A percentile compares a stretch with the other conserved stretches of the same genome.
phyloP scores from a whole-genome alignment of 2,113 vertebrate genomes.

The Brachyistius frenatus region DNA sequence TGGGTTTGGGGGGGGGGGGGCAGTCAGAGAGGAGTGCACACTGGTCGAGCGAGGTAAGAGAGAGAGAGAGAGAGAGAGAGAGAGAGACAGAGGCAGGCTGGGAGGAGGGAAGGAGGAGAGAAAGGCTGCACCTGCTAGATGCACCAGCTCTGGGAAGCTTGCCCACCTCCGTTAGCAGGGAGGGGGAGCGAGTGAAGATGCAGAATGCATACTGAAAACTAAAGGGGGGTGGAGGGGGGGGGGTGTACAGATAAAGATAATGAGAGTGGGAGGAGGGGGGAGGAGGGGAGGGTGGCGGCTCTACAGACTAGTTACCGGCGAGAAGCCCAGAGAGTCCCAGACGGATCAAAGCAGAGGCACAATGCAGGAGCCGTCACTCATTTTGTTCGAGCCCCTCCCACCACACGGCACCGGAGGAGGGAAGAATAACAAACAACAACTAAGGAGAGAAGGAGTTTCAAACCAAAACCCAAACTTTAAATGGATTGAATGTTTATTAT shows the following conservation, averaged over 20 bases:
- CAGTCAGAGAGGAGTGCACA: slow-evolving; percentile 67
- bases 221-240: background rate
- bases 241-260: slow-evolving; percentile 66
- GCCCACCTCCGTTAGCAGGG: slow-evolving; percentile 74
- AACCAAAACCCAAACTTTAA: too few relatives aligned
- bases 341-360: slow-evolving; percentile 80
- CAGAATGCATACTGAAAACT: slow-evolving; percentile 63
- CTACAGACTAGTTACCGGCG: slow-evolving; percentile 51
- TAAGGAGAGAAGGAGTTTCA: too few relatives aligned
- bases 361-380: slow-evolving; percentile 73
- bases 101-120: slow-evolving; percentile 75
- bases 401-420: slow-evolving; percentile 18
- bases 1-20: slow-evolving; percentile 6
- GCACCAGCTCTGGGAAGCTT: slow-evolving; percentile 76
- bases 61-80: slow-evolving; percentile 74
- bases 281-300: slow-evolving; percentile 5
- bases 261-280: slow-evolving; percentile 57
- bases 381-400: slow-evolving; percentile 44
- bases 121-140: slow-evolving; percentile 81
- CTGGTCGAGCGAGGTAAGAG: slow-evolving; percentile 52
- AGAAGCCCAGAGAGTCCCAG: slow-evolving; percentile 49
- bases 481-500: too few relatives aligned
- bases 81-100: slow-evolving; percentile 39
- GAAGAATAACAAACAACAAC: too few relatives aligned
- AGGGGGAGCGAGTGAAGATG: slow-evolving; percentile 62